Evolutionary conservation across 2,888 invertebrate genomes (phyloP).

Genomic region (Cataglyphis livida): DNA sequence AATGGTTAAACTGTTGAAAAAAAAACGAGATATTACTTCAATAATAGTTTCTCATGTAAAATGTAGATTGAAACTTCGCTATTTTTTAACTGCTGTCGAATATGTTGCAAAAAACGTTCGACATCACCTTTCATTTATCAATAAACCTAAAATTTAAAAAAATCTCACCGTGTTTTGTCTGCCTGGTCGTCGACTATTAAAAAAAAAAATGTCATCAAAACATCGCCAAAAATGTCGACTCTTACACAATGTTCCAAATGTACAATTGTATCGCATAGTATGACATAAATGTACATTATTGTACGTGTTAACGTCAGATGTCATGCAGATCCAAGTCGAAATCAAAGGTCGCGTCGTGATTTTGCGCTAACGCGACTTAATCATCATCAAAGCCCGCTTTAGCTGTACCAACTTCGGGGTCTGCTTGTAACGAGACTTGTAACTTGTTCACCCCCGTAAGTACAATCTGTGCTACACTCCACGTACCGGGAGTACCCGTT

Average conservation of each 20-base stretch:
- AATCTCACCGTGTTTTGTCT: conserved; percentile 20
- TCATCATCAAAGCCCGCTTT: conserved; percentile 74
- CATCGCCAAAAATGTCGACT: neutral
- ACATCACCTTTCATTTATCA: conserved; percentile 28
- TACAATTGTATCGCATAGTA: neutral
- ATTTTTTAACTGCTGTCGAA: conserved; percentile 10
- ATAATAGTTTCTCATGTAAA: neutral
- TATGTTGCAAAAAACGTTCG: conserved; percentile 30
- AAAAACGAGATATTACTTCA: neutral
- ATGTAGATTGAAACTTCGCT: neutral
- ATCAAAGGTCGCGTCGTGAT: conserved; percentile 37
- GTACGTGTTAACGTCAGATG: conserved; percentile 8
- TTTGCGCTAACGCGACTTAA: conserved; percentile 66
- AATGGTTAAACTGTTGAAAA: neutral
- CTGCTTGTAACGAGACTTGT: conserved; percentile 77
- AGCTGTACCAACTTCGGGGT: conserved; percentile 67
- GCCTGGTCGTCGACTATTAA: neutral
- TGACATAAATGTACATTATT: neutral
- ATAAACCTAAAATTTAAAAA: conserved; percentile 23
- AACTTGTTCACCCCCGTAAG: conserved; percentile 68
- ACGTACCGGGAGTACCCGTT: conserved; percentile 40
- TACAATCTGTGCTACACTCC: conserved; percentile 62
- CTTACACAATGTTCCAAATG: conserved; percentile 12
- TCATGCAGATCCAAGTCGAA: conserved; percentile 9
- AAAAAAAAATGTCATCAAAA: conserved; percentile 18